A percentile compares a stretch with the other conserved stretches of the same genome.
These are phyloP conservation scores for Zhengitettix transpicula DNA, from an alignment of 2,888 invertebrate species.

Conservation along the genomic window DNA sequence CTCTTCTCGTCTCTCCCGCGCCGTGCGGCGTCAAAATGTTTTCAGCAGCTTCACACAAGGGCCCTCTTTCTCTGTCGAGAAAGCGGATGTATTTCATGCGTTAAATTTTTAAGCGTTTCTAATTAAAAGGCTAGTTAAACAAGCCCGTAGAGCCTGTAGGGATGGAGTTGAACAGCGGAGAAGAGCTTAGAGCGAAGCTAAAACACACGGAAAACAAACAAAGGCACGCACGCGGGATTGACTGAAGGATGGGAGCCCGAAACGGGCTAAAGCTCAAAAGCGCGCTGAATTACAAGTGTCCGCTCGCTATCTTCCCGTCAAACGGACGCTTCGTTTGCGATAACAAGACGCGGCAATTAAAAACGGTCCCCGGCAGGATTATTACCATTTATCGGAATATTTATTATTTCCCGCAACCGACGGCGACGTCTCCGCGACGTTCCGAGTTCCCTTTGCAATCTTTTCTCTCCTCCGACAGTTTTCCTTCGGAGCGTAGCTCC, in stretches of 20 bases:
- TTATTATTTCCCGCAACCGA: background rate
- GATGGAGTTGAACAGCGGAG: background rate
- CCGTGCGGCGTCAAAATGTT: background rate
- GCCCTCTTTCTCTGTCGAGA: conserved; percentile 6
- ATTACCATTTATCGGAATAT: background rate
- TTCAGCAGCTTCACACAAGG: background rate
- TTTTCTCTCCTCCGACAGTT: background rate
- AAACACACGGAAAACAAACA: conserved; percentile 7
- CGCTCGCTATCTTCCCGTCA: too few relatives aligned
- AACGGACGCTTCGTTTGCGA: too few relatives aligned
- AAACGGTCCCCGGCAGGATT: too few relatives aligned
- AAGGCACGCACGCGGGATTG: background rate
- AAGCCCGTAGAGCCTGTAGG: conserved; percentile 15
- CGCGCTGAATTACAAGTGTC: background rate
- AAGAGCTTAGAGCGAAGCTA: conserved; percentile 1
- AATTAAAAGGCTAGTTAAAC: conserved; percentile 32
- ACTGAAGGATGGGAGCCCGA: conserved; percentile 1
- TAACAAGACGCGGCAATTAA: too few relatives aligned
- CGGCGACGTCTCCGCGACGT: background rate
- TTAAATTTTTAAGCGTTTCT: conserved; percentile 30
- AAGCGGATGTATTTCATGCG: conserved; percentile 24
- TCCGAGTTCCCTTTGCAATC: background rate
- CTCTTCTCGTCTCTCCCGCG: background rate
- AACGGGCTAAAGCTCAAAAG: conserved; percentile 6
- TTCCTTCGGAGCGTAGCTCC: conserved; percentile 5